Base-by-base conservation (phyloP, 2,797 vertebrate genomes). In the Fringilla coelebs region DNA sequence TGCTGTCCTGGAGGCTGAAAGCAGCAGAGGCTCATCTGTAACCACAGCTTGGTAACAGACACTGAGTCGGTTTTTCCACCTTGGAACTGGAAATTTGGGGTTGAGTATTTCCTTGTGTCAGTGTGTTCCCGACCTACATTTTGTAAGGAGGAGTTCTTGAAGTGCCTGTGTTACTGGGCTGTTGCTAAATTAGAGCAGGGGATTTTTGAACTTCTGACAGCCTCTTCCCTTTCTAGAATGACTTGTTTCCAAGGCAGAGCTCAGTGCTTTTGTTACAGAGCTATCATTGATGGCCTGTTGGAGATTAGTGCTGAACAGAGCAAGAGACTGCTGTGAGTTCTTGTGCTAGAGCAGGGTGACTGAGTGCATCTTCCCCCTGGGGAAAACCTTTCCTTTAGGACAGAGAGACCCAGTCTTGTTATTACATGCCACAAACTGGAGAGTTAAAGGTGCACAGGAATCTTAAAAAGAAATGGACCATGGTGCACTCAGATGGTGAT, bases 41-140 rank as follows among this genome's bases (percentile, higher is more conserved):
- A 55, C 46, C 28, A 29, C 36, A 32, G 32, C 34, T 34, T 20
- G 3, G 32, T 18, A 32, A 19, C 43, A 46, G 36, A 43, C 34
- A 28, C 48, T 0, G 2, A 17, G 25, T 40, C 0, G 0, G 8
- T 57, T 29, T 60, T 51, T 74, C 28, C 0, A 6, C 21, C 60
- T n/a, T 34, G 28, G 6, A 80, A 46, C 21, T 45, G 28, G 45
- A 54, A 71, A 57, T 34, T 36, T 38, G 4, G 29, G 13, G 8
- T 22, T 61, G 1, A 11, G 10, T n/a, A 9, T 72, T 70, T 68
- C 34, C 28, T 62, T 8, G 7, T 0, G 0, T 45, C 51, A 13
- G 8, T 29, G 17, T 43, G 13, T 43, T 84, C 38, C 65, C 89
- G 57, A 26, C 61, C 49, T 77, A 6, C 46, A 40, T 79, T 79